Conservation (phyloP, 2,797 vertebrate species). For the Huso huso region DNA sequence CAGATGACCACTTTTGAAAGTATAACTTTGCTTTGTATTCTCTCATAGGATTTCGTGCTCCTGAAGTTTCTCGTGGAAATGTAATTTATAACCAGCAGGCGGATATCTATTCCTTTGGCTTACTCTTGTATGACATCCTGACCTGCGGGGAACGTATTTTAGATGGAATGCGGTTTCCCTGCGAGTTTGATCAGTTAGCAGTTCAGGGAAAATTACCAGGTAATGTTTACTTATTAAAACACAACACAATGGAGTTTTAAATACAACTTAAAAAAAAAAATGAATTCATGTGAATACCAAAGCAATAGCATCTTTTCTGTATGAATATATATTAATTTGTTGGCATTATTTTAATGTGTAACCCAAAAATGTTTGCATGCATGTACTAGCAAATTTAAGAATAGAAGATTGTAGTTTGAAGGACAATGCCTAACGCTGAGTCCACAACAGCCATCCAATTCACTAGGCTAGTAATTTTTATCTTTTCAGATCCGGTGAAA, state of each 20-base stretch:
- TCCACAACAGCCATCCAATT: no score
- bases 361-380: no score
- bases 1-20: no score
- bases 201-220: constrained; percentile 88
- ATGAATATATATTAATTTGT: no score
- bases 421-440: no score
- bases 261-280: no score
- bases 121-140: constrained; percentile 91
- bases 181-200: constrained; percentile 91
- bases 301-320: no score
- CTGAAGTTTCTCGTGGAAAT: constrained; percentile 87
- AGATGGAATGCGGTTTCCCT: constrained; percentile 93
- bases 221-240: constrained; percentile 32
- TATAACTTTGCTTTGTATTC: not conserved
- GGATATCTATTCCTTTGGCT: constrained; percentile 90
- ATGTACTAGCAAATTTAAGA: no score
- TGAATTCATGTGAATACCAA: no score
- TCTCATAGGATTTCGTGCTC: constrained; percentile 79
- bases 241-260: no score
- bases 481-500: constrained; percentile 77
- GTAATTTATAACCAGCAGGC: constrained; percentile 94
- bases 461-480: not conserved
- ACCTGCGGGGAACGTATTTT: constrained; percentile 82
- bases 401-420: no score
- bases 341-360: no score